A percentile compares a stretch with the other conserved stretches of the same genome.
These are phyloP conservation scores for Tetramorium simillimum DNA, from an alignment of 1,140 invertebrate genomes.

Conservation along the genomic window DNA sequence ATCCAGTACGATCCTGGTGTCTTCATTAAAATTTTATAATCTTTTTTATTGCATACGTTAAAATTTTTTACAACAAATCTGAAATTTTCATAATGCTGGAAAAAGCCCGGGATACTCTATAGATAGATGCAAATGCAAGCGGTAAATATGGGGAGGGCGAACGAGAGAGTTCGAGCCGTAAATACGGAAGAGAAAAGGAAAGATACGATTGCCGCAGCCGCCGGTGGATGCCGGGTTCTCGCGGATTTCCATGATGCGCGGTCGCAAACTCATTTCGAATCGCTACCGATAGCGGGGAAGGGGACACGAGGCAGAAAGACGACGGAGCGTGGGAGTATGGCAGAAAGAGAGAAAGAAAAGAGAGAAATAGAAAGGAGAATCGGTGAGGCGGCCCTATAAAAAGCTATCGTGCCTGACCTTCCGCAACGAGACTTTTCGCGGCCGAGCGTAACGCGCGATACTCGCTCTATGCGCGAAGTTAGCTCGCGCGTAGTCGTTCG, in stretches of 20 bases:
- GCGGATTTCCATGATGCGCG: conserved; percentile 43
- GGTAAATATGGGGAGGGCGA: conserved; percentile 7
- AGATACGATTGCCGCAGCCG: neutral
- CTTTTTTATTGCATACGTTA: neutral
- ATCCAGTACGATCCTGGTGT: neutral
- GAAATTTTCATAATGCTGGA: neutral
- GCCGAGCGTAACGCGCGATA: conserved; percentile 74
- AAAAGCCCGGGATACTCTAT: neutral
- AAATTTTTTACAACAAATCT: neutral
- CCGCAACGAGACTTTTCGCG: conserved; percentile 78
- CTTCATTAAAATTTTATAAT: neutral
- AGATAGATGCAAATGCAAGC: conserved; percentile 27
- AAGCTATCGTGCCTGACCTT: conserved; percentile 83
- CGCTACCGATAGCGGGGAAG: conserved; percentile 22
- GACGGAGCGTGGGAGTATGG: conserved; percentile 45
- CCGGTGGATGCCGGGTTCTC: neutral
- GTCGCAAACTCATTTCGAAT: conserved; percentile 47
- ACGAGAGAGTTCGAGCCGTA: conserved; percentile 32
- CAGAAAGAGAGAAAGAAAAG: conserved; percentile 27
- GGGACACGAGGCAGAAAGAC: conserved; percentile 20
- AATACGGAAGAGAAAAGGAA: conserved; percentile 37
- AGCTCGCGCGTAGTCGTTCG: conserved; percentile 4
- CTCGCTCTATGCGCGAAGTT: conserved; percentile 46
- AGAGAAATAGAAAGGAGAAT: conserved; percentile 31
- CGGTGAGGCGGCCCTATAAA: conserved; percentile 79